Conservation (phyloP, 2,113 vertebrate species). For the Clarias batrachus region DNA sequence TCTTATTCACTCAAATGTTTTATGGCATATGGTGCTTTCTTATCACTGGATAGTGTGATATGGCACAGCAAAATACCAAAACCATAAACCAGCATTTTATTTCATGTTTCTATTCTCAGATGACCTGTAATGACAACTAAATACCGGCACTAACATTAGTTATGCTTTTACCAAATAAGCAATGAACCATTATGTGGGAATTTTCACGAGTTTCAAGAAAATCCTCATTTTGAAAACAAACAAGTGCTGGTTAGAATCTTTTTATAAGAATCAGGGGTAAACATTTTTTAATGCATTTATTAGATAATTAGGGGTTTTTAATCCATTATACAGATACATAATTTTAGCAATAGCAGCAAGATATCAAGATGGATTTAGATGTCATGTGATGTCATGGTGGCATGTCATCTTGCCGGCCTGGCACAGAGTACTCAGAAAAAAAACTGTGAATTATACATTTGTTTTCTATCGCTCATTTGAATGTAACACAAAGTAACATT, state of each 20-base stretch:
- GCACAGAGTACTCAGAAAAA: too few relatives aligned
- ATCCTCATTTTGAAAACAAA: not conserved
- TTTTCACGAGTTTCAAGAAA: not conserved
- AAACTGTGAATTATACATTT: too few relatives aligned
- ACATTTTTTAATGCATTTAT: not conserved
- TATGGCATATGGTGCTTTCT: not conserved
- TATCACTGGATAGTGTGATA: too few relatives aligned
- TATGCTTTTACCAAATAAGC: not conserved
- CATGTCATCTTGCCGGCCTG: too few relatives aligned
- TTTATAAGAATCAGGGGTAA: not conserved
- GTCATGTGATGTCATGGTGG: too few relatives aligned
- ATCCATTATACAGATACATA: not conserved
- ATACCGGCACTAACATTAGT: not conserved
- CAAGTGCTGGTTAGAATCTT: not conserved
- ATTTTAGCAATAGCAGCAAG: not conserved
- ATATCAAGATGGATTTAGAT: too few relatives aligned
- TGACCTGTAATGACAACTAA: not conserved
- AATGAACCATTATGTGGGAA: not conserved
- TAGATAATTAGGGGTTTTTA: not conserved
- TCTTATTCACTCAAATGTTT: not conserved
- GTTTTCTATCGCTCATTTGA: too few relatives aligned
- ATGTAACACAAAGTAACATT: too few relatives aligned
- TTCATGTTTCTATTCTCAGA: not conserved
- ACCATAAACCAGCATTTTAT: not conserved
- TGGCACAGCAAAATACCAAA: not conserved